Evolutionary conservation across 2,797 vertebrate species (phyloP).

Genomic region (Adrianichthys oophorus): DNA sequence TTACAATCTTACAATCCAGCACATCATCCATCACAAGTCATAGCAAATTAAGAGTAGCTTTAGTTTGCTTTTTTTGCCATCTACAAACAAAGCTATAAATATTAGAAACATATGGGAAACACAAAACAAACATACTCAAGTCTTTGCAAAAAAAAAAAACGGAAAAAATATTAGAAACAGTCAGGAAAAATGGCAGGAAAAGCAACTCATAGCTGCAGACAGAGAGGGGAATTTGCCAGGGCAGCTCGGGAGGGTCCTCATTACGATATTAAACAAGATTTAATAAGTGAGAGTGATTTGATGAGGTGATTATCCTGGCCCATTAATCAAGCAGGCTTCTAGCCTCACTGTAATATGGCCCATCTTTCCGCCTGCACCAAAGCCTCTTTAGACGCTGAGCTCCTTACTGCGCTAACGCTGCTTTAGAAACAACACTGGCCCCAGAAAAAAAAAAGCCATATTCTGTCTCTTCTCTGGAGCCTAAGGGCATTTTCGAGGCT

Average conservation of each 20-base stretch:
- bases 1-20: slow-evolving; percentile 55
- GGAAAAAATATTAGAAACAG: slow-evolving; percentile 24
- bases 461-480: slow-evolving; percentile 69
- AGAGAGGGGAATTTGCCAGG: slow-evolving; percentile 86
- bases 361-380: slow-evolving; percentile 85
- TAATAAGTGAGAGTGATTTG: slow-evolving; percentile 99
- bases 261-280: slow-evolving; percentile 99
- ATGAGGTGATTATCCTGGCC: slow-evolving; percentile 94
- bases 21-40: slow-evolving; percentile 60
- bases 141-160: slow-evolving; percentile 19
- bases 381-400: slow-evolving; percentile 94
- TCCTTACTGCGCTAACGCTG: slow-evolving; percentile 89
- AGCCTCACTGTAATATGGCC: slow-evolving; percentile 90
- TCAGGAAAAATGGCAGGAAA: slow-evolving; percentile 75
- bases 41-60: slow-evolving; percentile 54
- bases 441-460: slow-evolving; percentile 37
- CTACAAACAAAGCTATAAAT: slow-evolving; percentile 13
- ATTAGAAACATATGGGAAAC: slow-evolving; percentile 12
- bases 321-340: slow-evolving; percentile 98
- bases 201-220: slow-evolving; percentile 46
- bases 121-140: slow-evolving; percentile 3
- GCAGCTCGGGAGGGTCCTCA: slow-evolving; percentile 96
- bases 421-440: slow-evolving; percentile 74
- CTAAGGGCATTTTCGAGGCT: slow-evolving; percentile 57
- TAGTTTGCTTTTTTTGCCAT: slow-evolving; percentile 7